Conservation (phyloP, 2,113 vertebrate species). For the Corythaeola cristata region DNA sequence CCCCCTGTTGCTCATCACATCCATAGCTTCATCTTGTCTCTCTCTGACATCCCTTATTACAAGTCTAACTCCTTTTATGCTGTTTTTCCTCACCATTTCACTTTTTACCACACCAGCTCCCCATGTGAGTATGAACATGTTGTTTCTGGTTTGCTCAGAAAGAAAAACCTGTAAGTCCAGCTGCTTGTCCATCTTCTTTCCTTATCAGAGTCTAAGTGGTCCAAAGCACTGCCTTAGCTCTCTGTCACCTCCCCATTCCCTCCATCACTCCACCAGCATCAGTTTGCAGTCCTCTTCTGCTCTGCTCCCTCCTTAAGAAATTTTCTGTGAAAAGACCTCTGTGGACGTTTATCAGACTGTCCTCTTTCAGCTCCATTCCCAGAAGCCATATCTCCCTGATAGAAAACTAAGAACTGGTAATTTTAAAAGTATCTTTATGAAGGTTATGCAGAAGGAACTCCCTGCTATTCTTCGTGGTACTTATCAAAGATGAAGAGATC, state of each 20-base stretch:
- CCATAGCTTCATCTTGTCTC: not conserved
- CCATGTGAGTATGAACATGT: fast-evolving
- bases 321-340: not conserved
- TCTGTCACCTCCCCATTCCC: not conserved
- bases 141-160: not conserved
- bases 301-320: not conserved
- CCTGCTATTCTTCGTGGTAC: not conserved
- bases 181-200: not conserved
- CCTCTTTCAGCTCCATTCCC: not conserved
- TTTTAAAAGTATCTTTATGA: not conserved
- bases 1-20: not conserved
- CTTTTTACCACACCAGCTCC: not conserved
- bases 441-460: not conserved
- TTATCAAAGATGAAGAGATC: not conserved
- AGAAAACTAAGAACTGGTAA: not conserved
- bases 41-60: not conserved
- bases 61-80: not conserved
- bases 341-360: not conserved
- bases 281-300: not conserved
- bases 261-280: not conserved
- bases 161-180: not conserved
- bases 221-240: not conserved
- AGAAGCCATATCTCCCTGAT: not conserved
- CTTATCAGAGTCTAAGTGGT: not conserved
- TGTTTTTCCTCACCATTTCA: not conserved